These are phyloP conservation scores for Sphaerophoria taeniata DNA, from an alignment of 2,888 invertebrate genomes.

Conservation along the genomic window DNA sequence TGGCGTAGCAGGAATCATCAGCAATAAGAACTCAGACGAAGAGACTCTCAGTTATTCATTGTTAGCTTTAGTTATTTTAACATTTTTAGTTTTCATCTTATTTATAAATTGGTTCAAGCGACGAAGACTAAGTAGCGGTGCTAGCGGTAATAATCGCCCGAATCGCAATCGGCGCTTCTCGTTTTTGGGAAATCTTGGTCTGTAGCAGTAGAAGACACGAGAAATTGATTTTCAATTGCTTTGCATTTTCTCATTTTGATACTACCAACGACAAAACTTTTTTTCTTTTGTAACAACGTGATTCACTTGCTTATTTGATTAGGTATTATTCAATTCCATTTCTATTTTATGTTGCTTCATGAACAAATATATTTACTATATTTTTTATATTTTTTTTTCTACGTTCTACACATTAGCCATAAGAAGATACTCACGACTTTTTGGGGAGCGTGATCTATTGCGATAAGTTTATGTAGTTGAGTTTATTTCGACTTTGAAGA, in stretches of 20 bases:
- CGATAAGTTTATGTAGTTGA: slow-evolving; percentile 60
- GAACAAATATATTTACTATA: slow-evolving; percentile 45
- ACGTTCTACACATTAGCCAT: neutral
- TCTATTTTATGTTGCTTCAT: slow-evolving; percentile 51
- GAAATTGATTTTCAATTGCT: neutral
- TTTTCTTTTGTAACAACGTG: slow-evolving; percentile 6
- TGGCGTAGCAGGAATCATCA: slow-evolving; percentile 49
- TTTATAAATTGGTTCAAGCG: slow-evolving; percentile 77
- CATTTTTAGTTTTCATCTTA: slow-evolving; percentile 76
- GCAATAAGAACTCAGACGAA: slow-evolving; percentile 72
- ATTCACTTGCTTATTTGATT: slow-evolving; percentile 53
- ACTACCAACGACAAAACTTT: neutral
- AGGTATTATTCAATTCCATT: slow-evolving; percentile 45
- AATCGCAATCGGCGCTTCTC: slow-evolving; percentile 65
- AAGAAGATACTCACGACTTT: slow-evolving; percentile 28
- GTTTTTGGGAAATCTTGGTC: slow-evolving; percentile 58
- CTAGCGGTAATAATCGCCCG: slow-evolving; percentile 58
- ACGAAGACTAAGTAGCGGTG: slow-evolving; percentile 71
- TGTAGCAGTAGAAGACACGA: slow-evolving; percentile 36
- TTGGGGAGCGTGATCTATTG: slow-evolving; percentile 54
- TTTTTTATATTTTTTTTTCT: slow-evolving; percentile 30
- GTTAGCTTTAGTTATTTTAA: slow-evolving; percentile 76
- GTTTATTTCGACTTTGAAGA: slow-evolving; percentile 24
- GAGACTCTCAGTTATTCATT: slow-evolving; percentile 76
- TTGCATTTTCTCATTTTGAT: slow-evolving; percentile 40